These are phyloP conservation scores for Sebastes dallii DNA, from an alignment of 2,797 vertebrate species.

Conservation along the genomic window DNA sequence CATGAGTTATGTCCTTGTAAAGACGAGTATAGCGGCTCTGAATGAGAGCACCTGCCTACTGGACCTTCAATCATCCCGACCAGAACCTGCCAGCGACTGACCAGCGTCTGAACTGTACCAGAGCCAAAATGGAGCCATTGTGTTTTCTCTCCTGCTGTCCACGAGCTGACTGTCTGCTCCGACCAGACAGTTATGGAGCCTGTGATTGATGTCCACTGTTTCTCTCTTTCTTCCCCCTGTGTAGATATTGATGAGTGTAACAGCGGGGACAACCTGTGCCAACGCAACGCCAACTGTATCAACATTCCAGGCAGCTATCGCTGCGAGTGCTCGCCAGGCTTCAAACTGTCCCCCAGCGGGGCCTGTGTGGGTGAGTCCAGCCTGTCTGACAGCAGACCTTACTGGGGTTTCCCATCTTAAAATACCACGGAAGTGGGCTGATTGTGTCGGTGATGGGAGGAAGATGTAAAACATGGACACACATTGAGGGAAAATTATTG, in stretches of 20 bases:
- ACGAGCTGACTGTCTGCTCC: conserved; percentile 21
- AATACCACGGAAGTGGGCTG: background rate
- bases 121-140: conserved; percentile 37
- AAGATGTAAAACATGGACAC: background rate
- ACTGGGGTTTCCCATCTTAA: background rate
- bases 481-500: background rate
- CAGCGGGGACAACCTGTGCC: conserved; percentile 90
- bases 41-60: conserved; percentile 29
- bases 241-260: conserved; percentile 95
- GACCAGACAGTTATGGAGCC: conserved; percentile 47
- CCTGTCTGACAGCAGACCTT: conserved; percentile 4
- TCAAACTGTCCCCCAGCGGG: conserved; percentile 90
- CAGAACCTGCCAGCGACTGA: conserved; percentile 15
- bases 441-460: background rate
- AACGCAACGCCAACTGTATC: conserved; percentile 90
- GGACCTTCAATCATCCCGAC: conserved; percentile 40
- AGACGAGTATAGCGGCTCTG: conserved; percentile 28
- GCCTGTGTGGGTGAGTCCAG: conserved; percentile 90
- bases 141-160: conserved; percentile 42
- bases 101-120: conserved; percentile 12
- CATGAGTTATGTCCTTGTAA: conserved; percentile 56
- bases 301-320: conserved; percentile 94
- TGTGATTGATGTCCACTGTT: conserved; percentile 60
- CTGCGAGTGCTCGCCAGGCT: conserved; percentile 90
- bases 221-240: conserved; percentile 23